Evolutionary conservation across 2,888 invertebrate species (phyloP).

Genomic region (Limenitis camilla): DNA sequence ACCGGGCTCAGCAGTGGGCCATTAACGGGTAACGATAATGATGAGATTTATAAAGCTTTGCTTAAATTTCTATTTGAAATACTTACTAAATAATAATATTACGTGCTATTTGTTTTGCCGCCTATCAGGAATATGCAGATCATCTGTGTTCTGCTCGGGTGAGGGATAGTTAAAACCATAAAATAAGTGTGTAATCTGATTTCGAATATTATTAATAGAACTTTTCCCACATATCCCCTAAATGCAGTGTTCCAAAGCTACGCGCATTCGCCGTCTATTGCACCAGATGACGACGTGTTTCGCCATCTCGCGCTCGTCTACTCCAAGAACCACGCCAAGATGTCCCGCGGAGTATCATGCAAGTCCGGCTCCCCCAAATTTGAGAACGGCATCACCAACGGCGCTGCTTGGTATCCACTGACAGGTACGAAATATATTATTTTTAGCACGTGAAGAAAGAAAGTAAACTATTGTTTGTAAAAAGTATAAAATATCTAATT

Average conservation of each 20-base stretch:
- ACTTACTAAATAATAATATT: no score
- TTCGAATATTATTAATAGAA: constrained; percentile 1
- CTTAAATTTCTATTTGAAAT: no score
- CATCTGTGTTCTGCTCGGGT: constrained; percentile 83
- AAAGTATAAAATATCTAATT: no score
- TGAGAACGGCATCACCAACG: constrained; percentile 93
- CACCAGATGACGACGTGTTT: constrained; percentile 95
- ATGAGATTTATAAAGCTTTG: no score
- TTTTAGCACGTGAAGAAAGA: background rate
- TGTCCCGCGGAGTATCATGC: constrained; percentile 90
- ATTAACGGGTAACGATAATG: no score
- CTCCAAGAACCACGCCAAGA: constrained; percentile 90
- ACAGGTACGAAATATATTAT: constrained; percentile 69
- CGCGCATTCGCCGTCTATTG: constrained; percentile 85
- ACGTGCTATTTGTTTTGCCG: constrained; percentile 48
- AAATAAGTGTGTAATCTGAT: background rate
- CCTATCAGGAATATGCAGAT: constrained; percentile 80
- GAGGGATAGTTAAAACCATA: constrained; percentile 49
- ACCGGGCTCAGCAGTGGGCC: no score
- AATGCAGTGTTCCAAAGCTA: constrained; percentile 90
- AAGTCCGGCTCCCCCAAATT: constrained; percentile 83
- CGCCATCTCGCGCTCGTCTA: constrained; percentile 88
- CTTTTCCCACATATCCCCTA: constrained; percentile 72
- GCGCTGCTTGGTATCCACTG: constrained; percentile 94
- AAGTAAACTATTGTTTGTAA: no score